Evolutionary conservation across 2,113 vertebrate species (phyloP), one percentile per base, ranked within the genome.

Genomic region (Cnemophilus loriae): DNA sequence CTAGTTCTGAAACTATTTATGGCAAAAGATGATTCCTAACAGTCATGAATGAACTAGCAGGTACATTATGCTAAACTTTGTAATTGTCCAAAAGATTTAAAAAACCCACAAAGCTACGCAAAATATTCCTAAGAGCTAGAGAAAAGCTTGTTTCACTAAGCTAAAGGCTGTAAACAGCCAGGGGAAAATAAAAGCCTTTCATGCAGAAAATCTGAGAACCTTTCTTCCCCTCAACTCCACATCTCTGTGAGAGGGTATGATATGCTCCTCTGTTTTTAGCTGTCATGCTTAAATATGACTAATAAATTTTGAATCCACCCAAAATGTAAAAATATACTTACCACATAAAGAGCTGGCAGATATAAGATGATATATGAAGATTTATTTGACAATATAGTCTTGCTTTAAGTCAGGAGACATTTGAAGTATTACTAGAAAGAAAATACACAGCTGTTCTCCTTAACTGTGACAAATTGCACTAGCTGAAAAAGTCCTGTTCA

Each of bases 291-390:
- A 50, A 55, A 79, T 94, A 63, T 76, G 57, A 71, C 67, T 83
- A 87, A 76, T 89, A 83, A 85, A 76, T 81, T 81, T 49, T 89
- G 64, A 87, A 77, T 84, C 53, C 77, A 73, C 32, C 18, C 67
- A 73, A 96, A 86, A 37, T 83, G 59, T 56, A 84, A 86, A 90
- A 95, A 86, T 86, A 78, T 19, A 57, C 52, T 70, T 90, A 80
- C 55, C 68, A 39, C 64, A 55, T 87, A 59, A 84, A 84, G 30
- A 77, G 11, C 23, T 75, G 19, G 23, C 52, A 81, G 73, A 67
- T 91, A 9, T 7, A 89, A 70, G 76, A 74, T 57, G 75, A 80
- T 57, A 28, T 10, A 35, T 70, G 59, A 56, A 49, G 68, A 69
- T 50, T 47, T 79, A 75, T 84, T 92, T 69, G 39, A 65, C 44